Base-by-base conservation (phyloP, 2,113 vertebrate species). In the Brachyistius frenatus region DNA sequence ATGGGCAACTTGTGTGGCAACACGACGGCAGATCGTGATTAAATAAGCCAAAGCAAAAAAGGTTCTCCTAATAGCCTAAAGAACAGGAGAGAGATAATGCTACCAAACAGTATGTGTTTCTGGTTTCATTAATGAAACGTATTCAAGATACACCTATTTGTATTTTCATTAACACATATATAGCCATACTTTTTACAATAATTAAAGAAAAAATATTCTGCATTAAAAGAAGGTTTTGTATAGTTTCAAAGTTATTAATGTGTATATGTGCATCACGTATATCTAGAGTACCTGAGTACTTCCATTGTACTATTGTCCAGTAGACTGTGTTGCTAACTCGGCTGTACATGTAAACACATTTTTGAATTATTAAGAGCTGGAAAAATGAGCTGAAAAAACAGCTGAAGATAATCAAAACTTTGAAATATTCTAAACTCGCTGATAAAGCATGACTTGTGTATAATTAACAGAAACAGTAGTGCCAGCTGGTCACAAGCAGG, bases 401-500 rank as follows among this genome's bases (percentile, higher is more conserved):
- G 62, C 50, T 52, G 55, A 63, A 33, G 46, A 77, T 53, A 80
- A 65, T 80, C 52, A 57, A 81, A 66, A 58, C 61, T 77, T 32
- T 50, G 1, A 69, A 57, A 50, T 39, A 78, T 60, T 4, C 60
- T 31, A 60, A 74, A 49, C 63, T 56, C 1, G 7, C 62, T 44
- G 56, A 79, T n/a, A 54, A 16, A 66, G 31, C 16, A 11, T 83
- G 68, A 79, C 75, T 66, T 47, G 62, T 80, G 50, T 74, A 7
- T 74, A 55, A 81, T 76, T 63, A 77, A 68, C 13, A 57, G 23
- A 15, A 49, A 80, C 55, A 64, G 41, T 31, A 58, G 62, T 58
- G 74, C 74, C 62, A 78, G 56, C 63, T 37, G 72, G 47, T 82
- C 68, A 70, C 30, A 76, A 67, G 76, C 70, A 71, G 76, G 66